Percentiles rank a stretch among this genome's conserved stretches.
Conservation (phyloP, 2,888 invertebrate genomes). For the Phanerotoma sp. region DNA sequence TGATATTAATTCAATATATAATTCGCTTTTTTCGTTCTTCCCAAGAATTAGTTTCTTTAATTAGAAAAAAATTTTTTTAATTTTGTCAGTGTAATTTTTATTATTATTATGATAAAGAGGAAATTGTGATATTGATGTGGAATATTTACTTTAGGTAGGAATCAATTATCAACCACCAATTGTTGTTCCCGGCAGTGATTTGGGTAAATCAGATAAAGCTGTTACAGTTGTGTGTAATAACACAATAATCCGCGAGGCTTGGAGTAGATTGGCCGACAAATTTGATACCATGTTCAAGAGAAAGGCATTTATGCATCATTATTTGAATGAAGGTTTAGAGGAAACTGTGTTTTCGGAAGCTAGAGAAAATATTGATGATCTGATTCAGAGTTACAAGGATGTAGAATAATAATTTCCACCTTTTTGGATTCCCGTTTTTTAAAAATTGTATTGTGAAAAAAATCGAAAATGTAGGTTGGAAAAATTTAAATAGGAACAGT, state of each 20-base stretch:
- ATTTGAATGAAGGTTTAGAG: slow-evolving; percentile 73
- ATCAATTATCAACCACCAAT: slow-evolving; percentile 76
- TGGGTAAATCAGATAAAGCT: slow-evolving; percentile 73
- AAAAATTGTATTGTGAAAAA: too few species aligned
- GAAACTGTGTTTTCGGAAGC: slow-evolving; percentile 68
- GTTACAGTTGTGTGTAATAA: slow-evolving; percentile 86
- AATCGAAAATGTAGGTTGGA: too few species aligned
- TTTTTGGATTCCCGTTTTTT: too few species aligned
- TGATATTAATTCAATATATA: slow-evolving; percentile 49
- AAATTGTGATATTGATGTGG: background rate
- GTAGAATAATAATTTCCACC: too few species aligned
- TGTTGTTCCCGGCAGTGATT: slow-evolving; percentile 73
- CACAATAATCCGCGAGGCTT: slow-evolving; percentile 77
- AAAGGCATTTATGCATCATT: slow-evolving; percentile 88
- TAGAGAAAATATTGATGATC: slow-evolving; percentile 64
- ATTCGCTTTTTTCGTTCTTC: too few species aligned
- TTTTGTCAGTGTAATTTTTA: too few species aligned
- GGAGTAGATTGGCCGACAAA: slow-evolving; percentile 77
- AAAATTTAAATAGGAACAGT: too few species aligned
- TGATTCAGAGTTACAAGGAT: slow-evolving; percentile 70
- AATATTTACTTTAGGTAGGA: slow-evolving; percentile 61
- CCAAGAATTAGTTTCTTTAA: too few species aligned
- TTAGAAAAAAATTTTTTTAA: too few species aligned
- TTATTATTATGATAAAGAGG: background rate
- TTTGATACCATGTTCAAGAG: slow-evolving; percentile 81